Evolutionary conservation across 2,888 invertebrate genomes (phyloP).

Genomic region (Leptarthrus brevirostris): DNA sequence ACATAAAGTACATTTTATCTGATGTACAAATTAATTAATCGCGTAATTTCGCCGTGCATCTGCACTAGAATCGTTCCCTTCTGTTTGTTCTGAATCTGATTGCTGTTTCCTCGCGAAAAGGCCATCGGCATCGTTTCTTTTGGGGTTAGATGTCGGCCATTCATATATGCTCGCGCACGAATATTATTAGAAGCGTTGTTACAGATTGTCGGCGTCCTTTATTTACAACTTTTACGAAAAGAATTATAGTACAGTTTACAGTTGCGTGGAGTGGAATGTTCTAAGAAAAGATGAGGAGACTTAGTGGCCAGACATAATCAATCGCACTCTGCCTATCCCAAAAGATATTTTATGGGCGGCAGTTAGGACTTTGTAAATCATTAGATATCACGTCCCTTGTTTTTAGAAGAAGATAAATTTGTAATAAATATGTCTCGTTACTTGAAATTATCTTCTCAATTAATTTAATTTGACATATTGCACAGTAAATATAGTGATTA

Average conservation of each 20-base stretch:
- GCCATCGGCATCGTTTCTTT: background rate
- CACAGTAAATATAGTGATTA: too few species aligned
- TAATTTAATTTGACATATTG: too few species aligned
- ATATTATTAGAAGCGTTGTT: slow-evolving; percentile 22
- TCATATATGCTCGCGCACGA: slow-evolving; percentile 4
- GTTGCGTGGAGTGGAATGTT: slow-evolving; percentile 5
- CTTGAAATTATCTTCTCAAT: too few species aligned
- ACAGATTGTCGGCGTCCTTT: slow-evolving; percentile 12
- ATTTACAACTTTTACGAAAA: slow-evolving; percentile 33
- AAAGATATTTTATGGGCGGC: background rate
- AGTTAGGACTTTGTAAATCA: slow-evolving; percentile 23
- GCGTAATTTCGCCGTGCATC: slow-evolving; percentile 51
- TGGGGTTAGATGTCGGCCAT: slow-evolving; percentile 10
- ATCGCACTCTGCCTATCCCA: background rate
- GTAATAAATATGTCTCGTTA: too few species aligned
- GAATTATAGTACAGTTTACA: slow-evolving; percentile 38
- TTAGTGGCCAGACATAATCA: slow-evolving; percentile 20
- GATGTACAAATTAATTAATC: slow-evolving; percentile 55
- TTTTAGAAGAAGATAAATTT: too few species aligned
- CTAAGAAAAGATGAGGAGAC: slow-evolving; percentile 15
- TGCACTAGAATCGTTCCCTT: slow-evolving; percentile 37
- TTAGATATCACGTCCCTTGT: background rate
- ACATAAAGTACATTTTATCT: slow-evolving; percentile 54
- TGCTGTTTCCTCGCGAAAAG: slow-evolving; percentile 23
- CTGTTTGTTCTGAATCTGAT: too few species aligned